Evolutionary conservation across 2,888 invertebrate genomes (phyloP).

Genomic region (Clepsis dumicolana): DNA sequence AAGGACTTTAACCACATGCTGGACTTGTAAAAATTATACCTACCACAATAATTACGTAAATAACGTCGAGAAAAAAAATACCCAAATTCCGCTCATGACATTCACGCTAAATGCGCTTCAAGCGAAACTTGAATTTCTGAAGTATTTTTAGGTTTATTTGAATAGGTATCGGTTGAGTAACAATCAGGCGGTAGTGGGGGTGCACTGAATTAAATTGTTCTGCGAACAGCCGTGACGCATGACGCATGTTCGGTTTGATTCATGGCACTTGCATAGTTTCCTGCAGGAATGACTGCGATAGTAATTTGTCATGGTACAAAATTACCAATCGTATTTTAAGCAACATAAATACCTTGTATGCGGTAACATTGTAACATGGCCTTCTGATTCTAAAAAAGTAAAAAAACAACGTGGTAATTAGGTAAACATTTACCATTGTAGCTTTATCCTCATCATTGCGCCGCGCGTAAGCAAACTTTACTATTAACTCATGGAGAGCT

Average conservation of each 20-base stretch:
- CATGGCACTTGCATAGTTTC: conserved; percentile 31
- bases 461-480: neutral
- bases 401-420: conserved; percentile 8
- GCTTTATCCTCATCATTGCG: conserved; percentile 36
- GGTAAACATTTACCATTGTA: conserved; percentile 38
- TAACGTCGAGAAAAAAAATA: neutral
- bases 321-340: conserved; percentile 9
- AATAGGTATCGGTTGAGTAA: neutral
- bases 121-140: neutral
- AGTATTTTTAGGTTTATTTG: neutral
- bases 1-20: neutral
- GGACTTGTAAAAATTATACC: neutral
- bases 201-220: conserved; percentile 30
- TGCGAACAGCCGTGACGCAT: conserved; percentile 35
- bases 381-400: conserved; percentile 16
- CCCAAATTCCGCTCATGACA: neutral
- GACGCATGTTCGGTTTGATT: conserved; percentile 34
- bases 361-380: conserved; percentile 5
- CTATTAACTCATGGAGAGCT: neutral
- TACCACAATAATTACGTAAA: neutral
- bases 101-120: neutral
- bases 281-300: conserved; percentile 13
- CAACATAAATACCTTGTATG: conserved; percentile 6
- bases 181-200: conserved; percentile 3
- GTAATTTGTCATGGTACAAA: neutral